Conservation (phyloP, 2,888 invertebrate genomes). For the Tetheella fluctuosa region DNA sequence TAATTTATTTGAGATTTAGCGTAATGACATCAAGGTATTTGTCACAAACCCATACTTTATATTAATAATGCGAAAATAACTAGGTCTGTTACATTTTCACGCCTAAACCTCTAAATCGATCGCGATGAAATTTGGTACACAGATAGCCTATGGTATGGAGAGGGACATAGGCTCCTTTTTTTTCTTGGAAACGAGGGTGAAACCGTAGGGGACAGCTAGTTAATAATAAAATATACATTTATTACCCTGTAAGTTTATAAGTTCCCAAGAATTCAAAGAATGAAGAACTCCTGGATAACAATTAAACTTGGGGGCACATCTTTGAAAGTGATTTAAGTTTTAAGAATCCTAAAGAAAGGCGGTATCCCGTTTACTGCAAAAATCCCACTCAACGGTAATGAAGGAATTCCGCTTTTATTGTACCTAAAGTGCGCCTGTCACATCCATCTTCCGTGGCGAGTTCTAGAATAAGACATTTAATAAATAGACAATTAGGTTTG, state of each 20-base stretch:
- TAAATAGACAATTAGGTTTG: conserved; percentile 10
- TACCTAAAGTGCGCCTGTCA: conserved; percentile 55
- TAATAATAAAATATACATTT: conserved; percentile 6
- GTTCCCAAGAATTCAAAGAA: conserved; percentile 3
- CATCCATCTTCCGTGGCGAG: conserved; percentile 52
- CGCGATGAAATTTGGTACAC: too few relatives aligned
- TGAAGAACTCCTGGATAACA: conserved; percentile 28
- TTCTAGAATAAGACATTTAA: conserved; percentile 6
- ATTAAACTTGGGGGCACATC: conserved; percentile 45
- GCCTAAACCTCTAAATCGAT: too few relatives aligned
- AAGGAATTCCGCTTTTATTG: conserved; percentile 71
- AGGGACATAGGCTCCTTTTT: too few relatives aligned
- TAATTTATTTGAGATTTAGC: too few relatives aligned
- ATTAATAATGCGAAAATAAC: too few relatives aligned
- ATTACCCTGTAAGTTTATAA: conserved; percentile 3
- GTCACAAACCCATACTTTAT: too few relatives aligned
- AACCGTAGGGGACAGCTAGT: too few relatives aligned
- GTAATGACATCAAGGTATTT: too few relatives aligned
- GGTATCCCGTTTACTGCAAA: conserved; percentile 33
- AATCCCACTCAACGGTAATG: conserved; percentile 55
- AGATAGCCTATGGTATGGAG: too few relatives aligned
- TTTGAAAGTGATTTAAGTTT: conserved; percentile 52
- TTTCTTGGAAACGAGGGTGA: too few relatives aligned
- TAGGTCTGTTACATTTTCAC: too few relatives aligned
- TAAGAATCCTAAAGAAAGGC: conserved; percentile 45